Percentiles rank a stretch among this genome's conserved stretches.
Evolutionary conservation across 2,797 vertebrate species (phyloP).

Genomic region (Picus viridis): DNA sequence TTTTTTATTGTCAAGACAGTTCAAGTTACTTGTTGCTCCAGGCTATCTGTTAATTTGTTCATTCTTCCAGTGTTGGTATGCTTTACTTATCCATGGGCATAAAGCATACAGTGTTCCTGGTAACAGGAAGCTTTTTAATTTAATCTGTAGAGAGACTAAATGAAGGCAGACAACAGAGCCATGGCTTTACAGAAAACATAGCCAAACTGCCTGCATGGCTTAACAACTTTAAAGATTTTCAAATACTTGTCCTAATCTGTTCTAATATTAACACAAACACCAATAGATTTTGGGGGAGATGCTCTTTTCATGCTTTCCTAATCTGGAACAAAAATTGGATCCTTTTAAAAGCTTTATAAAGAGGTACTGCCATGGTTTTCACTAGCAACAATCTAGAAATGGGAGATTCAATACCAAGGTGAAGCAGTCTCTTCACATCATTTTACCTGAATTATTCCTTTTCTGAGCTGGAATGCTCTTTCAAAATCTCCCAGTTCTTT

Average conservation of each 20-base stretch:
- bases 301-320: neutral
- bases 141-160: slow-evolving; percentile 50
- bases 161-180: slow-evolving; percentile 12
- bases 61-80: slow-evolving; percentile 27
- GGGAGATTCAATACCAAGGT: neutral
- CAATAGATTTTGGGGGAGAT: neutral
- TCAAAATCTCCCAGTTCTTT: neutral
- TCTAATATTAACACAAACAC: neutral
- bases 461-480: neutral
- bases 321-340: neutral
- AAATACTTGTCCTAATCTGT: neutral
- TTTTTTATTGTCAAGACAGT: slow-evolving; percentile 57
- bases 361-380: neutral
- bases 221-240: neutral
- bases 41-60: slow-evolving; percentile 58
- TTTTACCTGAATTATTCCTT: neutral
- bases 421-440: neutral
- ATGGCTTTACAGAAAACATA: slow-evolving; percentile 1
- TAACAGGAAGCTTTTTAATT: slow-evolving; percentile 60
- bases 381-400: neutral
- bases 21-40: slow-evolving; percentile 54
- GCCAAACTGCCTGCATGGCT: neutral
- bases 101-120: slow-evolving; percentile 41
- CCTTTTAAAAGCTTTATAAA: neutral
- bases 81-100: slow-evolving; percentile 46